phyloP scores from a whole-genome alignment of 1,140 invertebrate species.

The Oedothorax gibbosus region DNA sequence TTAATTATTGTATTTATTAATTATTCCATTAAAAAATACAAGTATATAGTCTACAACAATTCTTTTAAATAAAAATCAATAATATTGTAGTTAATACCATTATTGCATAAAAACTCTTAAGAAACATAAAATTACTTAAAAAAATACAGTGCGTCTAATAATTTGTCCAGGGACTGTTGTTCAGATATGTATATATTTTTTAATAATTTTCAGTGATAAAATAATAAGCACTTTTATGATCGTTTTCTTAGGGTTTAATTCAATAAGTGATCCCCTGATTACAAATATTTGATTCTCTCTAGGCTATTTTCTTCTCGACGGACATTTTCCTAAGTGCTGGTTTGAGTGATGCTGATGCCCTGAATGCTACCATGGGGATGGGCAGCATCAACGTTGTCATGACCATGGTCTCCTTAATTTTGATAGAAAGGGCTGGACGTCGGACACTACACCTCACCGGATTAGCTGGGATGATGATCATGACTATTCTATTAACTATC shows the following conservation, averaged over 20 bases:
- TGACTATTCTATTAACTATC: slow-evolving; percentile 77
- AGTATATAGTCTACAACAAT: no score
- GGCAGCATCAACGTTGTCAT: slow-evolving; percentile 88
- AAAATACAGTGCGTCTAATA: no score
- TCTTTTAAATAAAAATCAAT: no score
- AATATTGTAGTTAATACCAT: no score
- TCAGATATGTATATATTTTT: no score
- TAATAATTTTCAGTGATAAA: no score
- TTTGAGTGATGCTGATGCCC: slow-evolving; percentile 73
- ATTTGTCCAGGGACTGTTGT: no score
- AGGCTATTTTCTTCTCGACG: slow-evolving; percentile 88
- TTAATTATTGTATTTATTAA: no score
- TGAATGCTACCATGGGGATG: slow-evolving; percentile 87
- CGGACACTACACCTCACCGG: slow-evolving; percentile 83
- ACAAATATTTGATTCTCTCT: slow-evolving; percentile 4
- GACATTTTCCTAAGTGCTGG: slow-evolving; percentile 81
- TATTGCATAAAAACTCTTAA: no score
- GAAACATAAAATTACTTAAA: no score
- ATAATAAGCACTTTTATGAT: no score
- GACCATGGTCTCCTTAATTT: slow-evolving; percentile 83
- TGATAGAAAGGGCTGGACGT: slow-evolving; percentile 85
- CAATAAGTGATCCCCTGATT: neutral
- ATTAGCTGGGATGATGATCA: slow-evolving; percentile 79
- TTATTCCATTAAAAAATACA: no score
- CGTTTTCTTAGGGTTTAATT: slow-evolving; percentile 3